Evolutionary conservation across 2,797 vertebrate genomes (phyloP), one percentile per base, ranked within the genome.

Genomic region (Helarctos malayanus): DNA sequence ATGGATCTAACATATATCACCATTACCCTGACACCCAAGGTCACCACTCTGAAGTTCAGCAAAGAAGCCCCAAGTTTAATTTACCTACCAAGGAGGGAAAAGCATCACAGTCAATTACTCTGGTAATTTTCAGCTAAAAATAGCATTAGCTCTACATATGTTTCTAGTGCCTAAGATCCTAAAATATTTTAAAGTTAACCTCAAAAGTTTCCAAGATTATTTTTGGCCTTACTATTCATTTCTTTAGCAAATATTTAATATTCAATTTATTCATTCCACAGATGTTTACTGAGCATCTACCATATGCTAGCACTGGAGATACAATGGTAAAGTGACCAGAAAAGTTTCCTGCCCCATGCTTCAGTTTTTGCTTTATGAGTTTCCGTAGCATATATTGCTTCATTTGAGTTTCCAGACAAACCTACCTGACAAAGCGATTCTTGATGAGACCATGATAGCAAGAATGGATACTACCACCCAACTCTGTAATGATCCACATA

Each of bases 171-270:
- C 81, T 75, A 82, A 78, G 94, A 79, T 41, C 45, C 29, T 95
- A 82, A 97, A 96, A 95, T 79, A 94, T 69, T 93, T 95, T 81
- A 75, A 97, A 96, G 57, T 94, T 83, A 97, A 91, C 86, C 94
- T 97, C 86, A 91, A 81, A 92, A 82, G 76, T 95, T 97, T 88
- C 94, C 76, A 91, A 61, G n/a, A 87, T 96, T 92, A 88, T 79
- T 97, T 94, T 93, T 96, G 93, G 76, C 54, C 18, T 11, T 29
- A 75, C 19, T 47, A 86, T 73, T 97, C 80, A 90, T 83, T 97
- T 92, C 94, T 95, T 84, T 92, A 87, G 69, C 32, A 95, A 97
- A 63, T 93, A 90, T 84, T 96, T 95, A 93, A 92, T 97, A 90
- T 90, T 81, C 47, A 61, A 35, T 92, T 82, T 95, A 68, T 82